phyloP scores from a whole-genome alignment of 2,113 vertebrate species.

The Salvator merianae region DNA sequence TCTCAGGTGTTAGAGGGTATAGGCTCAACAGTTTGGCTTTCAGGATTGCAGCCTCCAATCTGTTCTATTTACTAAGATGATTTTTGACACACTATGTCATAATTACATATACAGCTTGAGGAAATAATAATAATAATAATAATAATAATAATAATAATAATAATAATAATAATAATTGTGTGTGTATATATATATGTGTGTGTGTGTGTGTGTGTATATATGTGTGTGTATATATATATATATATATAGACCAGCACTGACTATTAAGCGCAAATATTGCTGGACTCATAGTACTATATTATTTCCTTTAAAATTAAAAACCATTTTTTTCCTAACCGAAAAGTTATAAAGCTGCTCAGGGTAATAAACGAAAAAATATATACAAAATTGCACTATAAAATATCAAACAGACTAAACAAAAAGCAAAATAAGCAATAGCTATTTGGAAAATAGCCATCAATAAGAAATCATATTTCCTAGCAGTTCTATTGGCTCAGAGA shows the following conservation, averaged over 20 bases:
- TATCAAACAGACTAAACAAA: background rate
- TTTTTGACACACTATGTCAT: background rate
- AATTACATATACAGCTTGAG: background rate
- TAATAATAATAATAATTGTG: too few species aligned
- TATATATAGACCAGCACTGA: conserved; percentile 16
- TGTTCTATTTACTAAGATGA: background rate
- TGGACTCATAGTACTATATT: background rate
- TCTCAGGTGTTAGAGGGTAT: too few species aligned
- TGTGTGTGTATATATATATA: too few species aligned
- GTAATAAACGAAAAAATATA: too few species aligned
- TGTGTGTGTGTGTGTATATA: too few species aligned
- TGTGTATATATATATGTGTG: too few species aligned
- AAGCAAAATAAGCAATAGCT: background rate
- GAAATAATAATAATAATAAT: too few species aligned
- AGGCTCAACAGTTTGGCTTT: too few species aligned
- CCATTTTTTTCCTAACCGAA: background rate
- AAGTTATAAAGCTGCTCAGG: background rate
- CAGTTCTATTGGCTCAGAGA: background rate
- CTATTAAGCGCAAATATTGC: background rate
- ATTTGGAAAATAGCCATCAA: background rate
- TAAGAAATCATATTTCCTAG: background rate
- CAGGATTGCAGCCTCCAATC: too few species aligned
- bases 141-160: too few species aligned
- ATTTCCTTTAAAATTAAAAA: background rate
- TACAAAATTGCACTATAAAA: too few species aligned